Evolutionary conservation across 2,888 invertebrate species (phyloP).

Genomic region (Halocaridina rubra): DNA sequence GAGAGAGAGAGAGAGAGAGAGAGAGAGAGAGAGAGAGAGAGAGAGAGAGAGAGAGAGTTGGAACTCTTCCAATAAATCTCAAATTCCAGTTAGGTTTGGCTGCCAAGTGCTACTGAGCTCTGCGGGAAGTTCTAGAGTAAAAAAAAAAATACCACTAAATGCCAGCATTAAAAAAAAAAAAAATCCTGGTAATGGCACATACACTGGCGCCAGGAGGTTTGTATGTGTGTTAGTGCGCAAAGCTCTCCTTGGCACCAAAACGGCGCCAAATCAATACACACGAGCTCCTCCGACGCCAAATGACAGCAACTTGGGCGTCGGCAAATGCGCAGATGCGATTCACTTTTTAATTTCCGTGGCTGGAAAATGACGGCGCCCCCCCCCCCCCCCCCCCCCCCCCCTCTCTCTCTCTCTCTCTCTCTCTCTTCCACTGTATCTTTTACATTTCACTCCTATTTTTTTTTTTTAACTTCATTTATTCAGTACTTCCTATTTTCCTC

Average conservation of each 20-base stretch:
- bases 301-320: background rate
- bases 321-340: background rate
- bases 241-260: conserved; percentile 23
- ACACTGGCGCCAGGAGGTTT: conserved; percentile 3
- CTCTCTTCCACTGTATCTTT: background rate
- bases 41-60: background rate
- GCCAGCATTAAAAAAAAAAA: background rate
- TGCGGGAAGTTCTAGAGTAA: too few species aligned
- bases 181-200: too few species aligned
- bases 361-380: background rate
- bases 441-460: background rate
- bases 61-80: too few species aligned
- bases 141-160: too few species aligned
- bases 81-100: too few species aligned
- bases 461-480: background rate
- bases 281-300: conserved; percentile 28
- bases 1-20: background rate
- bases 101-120: too few species aligned
- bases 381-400: background rate
- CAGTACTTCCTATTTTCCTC: background rate
- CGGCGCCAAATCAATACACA: conserved; percentile 51
- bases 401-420: background rate
- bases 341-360: background rate
- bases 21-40: conserved; percentile 1
- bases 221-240: too few species aligned